phyloP scores from a whole-genome alignment of 2,888 invertebrate species.

The Byasa hedistus region DNA sequence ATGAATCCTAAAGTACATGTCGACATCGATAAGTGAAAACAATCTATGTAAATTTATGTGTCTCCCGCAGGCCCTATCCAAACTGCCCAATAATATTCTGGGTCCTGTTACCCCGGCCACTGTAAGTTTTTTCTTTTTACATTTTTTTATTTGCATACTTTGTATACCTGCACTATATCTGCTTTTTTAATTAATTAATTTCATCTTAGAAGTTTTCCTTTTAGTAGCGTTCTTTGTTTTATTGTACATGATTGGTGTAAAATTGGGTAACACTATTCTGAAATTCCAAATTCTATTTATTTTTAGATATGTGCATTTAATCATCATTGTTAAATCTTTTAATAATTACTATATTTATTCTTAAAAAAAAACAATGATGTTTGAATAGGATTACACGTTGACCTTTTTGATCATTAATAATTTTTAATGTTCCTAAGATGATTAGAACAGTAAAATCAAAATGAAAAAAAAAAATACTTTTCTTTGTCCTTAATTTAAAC shows the following conservation, averaged over 20 bases:
- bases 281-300: conserved; percentile 42
- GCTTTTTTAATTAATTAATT: conserved; percentile 30
- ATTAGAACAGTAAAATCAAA: conserved; percentile 3
- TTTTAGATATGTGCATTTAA: conserved; percentile 5
- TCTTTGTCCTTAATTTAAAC: not conserved
- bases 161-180: conserved; percentile 28
- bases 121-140: conserved; percentile 59
- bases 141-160: conserved; percentile 36
- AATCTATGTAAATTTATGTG: conserved; percentile 32
- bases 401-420: not conserved
- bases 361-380: not conserved
- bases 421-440: not conserved
- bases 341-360: not conserved
- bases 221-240: conserved; percentile 30
- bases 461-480: not conserved
- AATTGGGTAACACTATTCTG: conserved; percentile 44
- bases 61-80: conserved; percentile 69
- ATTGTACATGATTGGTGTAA: conserved; percentile 17
- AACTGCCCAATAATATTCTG: conserved; percentile 74
- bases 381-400: not conserved
- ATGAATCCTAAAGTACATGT: conserved; percentile 1
- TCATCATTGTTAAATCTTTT: not conserved
- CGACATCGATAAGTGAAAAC: conserved; percentile 28
- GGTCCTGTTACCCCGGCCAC: conserved; percentile 71
- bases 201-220: conserved; percentile 33